Base-by-base conservation (phyloP, 2,888 invertebrate genomes). In the Drosophila siamana region DNA sequence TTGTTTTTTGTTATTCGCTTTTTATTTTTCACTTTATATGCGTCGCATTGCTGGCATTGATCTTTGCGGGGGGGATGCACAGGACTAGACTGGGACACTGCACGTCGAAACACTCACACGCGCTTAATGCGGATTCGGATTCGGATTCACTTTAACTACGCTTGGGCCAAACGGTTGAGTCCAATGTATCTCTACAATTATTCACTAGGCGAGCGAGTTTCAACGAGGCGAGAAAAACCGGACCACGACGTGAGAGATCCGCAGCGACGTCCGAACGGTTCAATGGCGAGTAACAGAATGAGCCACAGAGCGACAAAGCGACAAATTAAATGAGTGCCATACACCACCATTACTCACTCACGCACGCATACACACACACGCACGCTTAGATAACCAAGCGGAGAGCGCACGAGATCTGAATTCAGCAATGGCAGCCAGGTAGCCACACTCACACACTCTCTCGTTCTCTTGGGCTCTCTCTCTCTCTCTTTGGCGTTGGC, bases 241-340 rank as follows among this genome's bases (percentile, higher is more conserved):
- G 69, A n/a, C 48, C 65, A 64, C 46, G 71, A 62, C 65, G 52
- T 30, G 33, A 41, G 43, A 60, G 63, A 30, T 79, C 52, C 67
- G 73, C 77, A 69, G 62, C 61, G 69, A 82, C 79, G 75, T 90
- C 90, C 86, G 83, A 74, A 81, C 85, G 77, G 77, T 70, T 74
- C 73, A 81, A 89, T 76, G 80, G 86, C 76, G 86, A 86, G 84
- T 78, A 83, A 87, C 86, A 90, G 88, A 92, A 91, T 91, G 80
- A 79, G 56, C 30, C 15, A 22, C 63, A 43, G 63, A 60, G 63
- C 60, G 75, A 56, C 69, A 57, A 56, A 24, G 48, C 69, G 59
- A 79, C 63, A 75, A 56, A 69, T 63, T 75, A 74, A 75, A 75
- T 75, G 76, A 79, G 80, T 64, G 50, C 6, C 11, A 59, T 11